A percentile compares a stretch with the other conserved stretches of the same genome.
Evolutionary conservation across 2,797 vertebrate species (phyloP).

Genomic region (Rhinatrema bivittatum): DNA sequence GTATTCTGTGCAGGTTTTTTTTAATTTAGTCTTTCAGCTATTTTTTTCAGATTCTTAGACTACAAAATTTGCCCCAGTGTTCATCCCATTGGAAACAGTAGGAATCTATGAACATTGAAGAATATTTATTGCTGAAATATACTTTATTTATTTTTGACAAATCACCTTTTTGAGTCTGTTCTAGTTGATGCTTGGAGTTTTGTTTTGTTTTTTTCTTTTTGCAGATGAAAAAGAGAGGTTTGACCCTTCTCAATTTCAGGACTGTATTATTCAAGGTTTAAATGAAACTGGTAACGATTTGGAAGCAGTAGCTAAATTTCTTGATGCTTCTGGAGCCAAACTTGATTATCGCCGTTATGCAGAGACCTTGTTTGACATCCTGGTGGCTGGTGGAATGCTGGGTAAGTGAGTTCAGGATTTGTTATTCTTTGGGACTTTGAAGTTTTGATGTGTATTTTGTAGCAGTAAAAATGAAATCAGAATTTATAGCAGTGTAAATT

Average conservation of each 20-base stretch:
- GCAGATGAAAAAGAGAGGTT: constrained; percentile 99
- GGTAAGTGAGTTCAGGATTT: constrained; percentile 59
- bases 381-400: constrained; percentile 98
- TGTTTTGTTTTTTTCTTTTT: constrained; percentile 4
- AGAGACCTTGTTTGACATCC: constrained; percentile 94
- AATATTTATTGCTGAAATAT: too few species aligned
- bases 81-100: too few species aligned
- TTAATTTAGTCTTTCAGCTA: too few species aligned
- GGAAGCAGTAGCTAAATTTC: constrained; percentile 95
- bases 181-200: not conserved
- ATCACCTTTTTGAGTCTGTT: too few species aligned
- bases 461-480: too few species aligned
- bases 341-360: constrained; percentile 98
- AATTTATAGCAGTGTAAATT: too few species aligned
- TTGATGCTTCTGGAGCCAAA: constrained; percentile 95
- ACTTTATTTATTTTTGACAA: too few species aligned
- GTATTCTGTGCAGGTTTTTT: too few species aligned
- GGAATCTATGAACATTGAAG: too few species aligned
- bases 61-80: too few species aligned
- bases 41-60: too few species aligned
- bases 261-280: constrained; percentile 97
- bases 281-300: constrained; percentile 94
- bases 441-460: not conserved
- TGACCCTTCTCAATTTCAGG: constrained; percentile 98
- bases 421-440: not conserved